Percentiles rank a stretch among this genome's conserved stretches.
These are phyloP conservation scores for Syrphus vitripennis DNA, from an alignment of 2,888 invertebrate genomes.

Conservation along the genomic window DNA sequence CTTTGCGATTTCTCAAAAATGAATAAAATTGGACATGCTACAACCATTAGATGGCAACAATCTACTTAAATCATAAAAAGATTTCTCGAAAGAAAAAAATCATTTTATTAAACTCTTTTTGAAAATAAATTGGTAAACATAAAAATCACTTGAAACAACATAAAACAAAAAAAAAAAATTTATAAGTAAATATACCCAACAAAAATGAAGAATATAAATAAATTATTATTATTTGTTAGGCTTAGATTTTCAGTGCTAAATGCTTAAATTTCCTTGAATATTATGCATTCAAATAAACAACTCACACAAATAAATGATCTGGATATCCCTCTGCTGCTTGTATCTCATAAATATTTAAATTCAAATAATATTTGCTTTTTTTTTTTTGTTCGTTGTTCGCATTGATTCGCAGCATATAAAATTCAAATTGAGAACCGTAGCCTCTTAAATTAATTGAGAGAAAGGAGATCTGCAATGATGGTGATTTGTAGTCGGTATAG, in stretches of 20 bases:
- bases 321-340: background rate
- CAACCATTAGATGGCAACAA: too few species aligned
- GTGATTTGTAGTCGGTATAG: constrained; percentile 8
- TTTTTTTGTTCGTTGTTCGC: background rate
- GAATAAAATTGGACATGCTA: too few species aligned
- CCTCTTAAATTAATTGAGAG: background rate
- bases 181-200: background rate
- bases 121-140: too few species aligned
- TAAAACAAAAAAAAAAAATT: too few species aligned
- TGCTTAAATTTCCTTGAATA: background rate
- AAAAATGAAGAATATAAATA: background rate
- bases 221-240: too few species aligned
- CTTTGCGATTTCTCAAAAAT: too few species aligned
- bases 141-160: too few species aligned
- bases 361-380: background rate
- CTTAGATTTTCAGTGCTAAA: background rate
- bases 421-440: background rate
- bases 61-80: too few species aligned
- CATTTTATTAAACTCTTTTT: too few species aligned
- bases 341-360: constrained; percentile 3
- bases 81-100: too few species aligned
- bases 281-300: background rate
- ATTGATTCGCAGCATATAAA: constrained; percentile 8
- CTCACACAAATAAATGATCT: background rate
- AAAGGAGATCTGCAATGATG: background rate